Base-by-base conservation (phyloP, 2,888 invertebrate species). In the Pollenia labialis region DNA sequence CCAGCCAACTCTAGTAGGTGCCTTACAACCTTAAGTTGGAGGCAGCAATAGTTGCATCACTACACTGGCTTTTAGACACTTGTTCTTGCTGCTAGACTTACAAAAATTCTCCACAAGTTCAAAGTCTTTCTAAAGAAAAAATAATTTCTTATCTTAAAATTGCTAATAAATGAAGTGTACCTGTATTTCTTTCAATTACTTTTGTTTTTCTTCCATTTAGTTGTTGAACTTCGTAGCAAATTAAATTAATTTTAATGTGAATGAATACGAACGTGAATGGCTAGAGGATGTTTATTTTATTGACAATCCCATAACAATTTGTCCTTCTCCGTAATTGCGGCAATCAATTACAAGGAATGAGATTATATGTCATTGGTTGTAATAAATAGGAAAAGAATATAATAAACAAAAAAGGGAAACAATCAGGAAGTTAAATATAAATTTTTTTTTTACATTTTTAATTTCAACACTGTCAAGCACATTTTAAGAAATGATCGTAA, bases 321-420 rank as follows among this genome's bases (percentile, higher is more conserved):
- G 87, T 87, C 84, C 87, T 87, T 87, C 50, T 46, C 56, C 77
- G 77, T 84, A 84, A 87, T 87, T 87, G 81, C 84, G 54, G 72
- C 74, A 77, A 87, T 87, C 87, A 87, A 87, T 84, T 87, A 81
- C 74, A 68, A 75, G n/a, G 50, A 69, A 74, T 74, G 56, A 79
- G 68, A 74, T 64, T 60, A 60, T 58, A 79, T 74, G 52, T 74
- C 58, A 77, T 23, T 72, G 50, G 4, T 68, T 52, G 50, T 40
- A 58, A 52, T 68, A 44, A 50, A 58, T 23, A 44, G 23, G 0
- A 16, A 16, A 50, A 18, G 1, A 7, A 42, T 16, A 4, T n/a
- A 23, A 32, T 40, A 14, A 18, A 18, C 9, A 16, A n/a, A n/a
- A 10, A 60, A 62, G 7, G 12, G 44, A 58, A 74, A 16, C n/a